Evolutionary conservation across 2,113 vertebrate genomes (phyloP).

Genomic region (Tupaia tana): DNA sequence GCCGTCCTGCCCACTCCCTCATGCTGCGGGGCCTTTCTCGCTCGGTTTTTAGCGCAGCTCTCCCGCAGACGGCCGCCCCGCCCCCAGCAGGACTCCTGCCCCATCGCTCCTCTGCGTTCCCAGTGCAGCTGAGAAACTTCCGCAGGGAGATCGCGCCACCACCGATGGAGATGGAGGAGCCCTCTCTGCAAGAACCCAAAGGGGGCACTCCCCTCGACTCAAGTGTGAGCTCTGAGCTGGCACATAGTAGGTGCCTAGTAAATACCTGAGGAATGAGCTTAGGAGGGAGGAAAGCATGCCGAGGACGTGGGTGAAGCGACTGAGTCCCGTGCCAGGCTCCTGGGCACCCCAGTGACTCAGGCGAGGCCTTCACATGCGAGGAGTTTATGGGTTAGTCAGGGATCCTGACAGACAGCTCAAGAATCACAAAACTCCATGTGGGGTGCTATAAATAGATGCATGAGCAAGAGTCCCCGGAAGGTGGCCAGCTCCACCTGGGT

Average conservation of each 20-base stretch:
- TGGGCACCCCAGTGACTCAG: constrained; percentile 68
- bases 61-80: neutral
- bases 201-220: too few relatives aligned
- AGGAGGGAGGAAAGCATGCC: constrained; percentile 57
- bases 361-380: neutral
- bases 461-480: constrained; percentile 33
- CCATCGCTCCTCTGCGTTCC: neutral
- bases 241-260: constrained; percentile 54
- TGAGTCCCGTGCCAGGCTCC: neutral
- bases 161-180: too few relatives aligned
- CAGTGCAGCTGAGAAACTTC: neutral
- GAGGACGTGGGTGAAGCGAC: neutral
- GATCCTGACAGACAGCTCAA: constrained; percentile 49
- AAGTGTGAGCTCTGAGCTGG: neutral
- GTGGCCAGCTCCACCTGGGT: constrained; percentile 37
- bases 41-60: neutral
- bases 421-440: constrained; percentile 65
- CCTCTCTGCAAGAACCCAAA: too few relatives aligned
- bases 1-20: neutral
- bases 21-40: neutral
- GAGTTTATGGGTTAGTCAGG: constrained; percentile 61
- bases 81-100: neutral
- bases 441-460: constrained; percentile 70
- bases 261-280: constrained; percentile 56
- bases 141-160: too few relatives aligned